Evolutionary conservation across 1,140 invertebrate genomes (phyloP).

Genomic region (Drosophila rhopaloa): DNA sequence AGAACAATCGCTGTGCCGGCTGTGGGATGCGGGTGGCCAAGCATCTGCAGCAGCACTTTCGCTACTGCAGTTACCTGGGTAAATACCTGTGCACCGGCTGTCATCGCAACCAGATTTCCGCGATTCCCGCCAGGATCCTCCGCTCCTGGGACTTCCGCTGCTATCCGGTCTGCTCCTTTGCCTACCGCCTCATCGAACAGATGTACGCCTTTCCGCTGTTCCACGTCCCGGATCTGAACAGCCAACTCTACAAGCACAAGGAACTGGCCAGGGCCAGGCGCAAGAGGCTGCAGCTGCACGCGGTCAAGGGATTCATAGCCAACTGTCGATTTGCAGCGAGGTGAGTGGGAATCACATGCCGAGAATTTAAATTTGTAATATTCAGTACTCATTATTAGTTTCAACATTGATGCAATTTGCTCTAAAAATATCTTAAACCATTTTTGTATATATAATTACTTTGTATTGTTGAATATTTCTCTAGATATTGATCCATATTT

Average conservation of each 20-base stretch:
- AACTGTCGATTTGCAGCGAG: conserved; percentile 88
- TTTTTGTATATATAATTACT: too few relatives aligned
- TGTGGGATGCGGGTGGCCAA: conserved; percentile 92
- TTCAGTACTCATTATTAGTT: too few relatives aligned
- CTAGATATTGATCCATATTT: too few relatives aligned
- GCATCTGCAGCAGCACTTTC: conserved; percentile 89
- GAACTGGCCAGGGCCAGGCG: conserved; percentile 87
- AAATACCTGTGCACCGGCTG: conserved; percentile 96
- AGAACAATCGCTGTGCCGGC: conserved; percentile 93
- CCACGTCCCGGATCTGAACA: conserved; percentile 90
- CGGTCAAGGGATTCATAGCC: conserved; percentile 89
- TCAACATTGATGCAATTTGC: too few relatives aligned
- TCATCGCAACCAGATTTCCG: conserved; percentile 90
- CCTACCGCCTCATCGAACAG: conserved; percentile 90
- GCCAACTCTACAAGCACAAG: conserved; percentile 88
- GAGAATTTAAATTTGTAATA: too few relatives aligned
- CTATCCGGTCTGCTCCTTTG: conserved; percentile 93
- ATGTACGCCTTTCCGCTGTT: conserved; percentile 93
- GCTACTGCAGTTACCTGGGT: conserved; percentile 94
- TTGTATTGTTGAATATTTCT: too few relatives aligned
- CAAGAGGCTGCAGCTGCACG: conserved; percentile 88
- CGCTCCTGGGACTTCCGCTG: conserved; percentile 86
- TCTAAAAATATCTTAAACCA: too few relatives aligned
- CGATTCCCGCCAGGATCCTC: conserved; percentile 92
- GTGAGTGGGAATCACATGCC: conserved; percentile 81